These are phyloP conservation scores for Acrobasis repandana DNA, from an alignment of 2,888 invertebrate genomes.

Conservation along the genomic window DNA sequence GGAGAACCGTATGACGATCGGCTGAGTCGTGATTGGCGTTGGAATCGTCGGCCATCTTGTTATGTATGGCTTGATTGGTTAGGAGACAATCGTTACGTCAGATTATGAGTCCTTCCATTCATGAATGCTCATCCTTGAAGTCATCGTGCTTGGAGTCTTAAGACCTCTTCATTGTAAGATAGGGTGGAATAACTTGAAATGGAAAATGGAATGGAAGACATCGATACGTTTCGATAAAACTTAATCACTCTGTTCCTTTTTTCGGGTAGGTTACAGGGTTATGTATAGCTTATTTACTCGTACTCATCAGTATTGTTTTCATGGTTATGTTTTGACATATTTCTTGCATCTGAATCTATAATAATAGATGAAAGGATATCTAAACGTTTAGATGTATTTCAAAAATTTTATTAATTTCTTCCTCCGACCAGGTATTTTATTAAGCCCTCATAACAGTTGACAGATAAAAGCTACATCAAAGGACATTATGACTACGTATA, in stretches of 20 bases:
- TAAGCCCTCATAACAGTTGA: not conserved
- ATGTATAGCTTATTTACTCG: no score
- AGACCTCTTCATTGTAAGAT: not conserved
- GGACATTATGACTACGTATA: conserved; percentile 71
- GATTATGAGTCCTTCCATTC: conserved; percentile 54
- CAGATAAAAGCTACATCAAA: conserved; percentile 52
- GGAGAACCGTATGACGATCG: conserved; percentile 69
- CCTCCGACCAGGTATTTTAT: not conserved
- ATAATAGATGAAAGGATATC: no score
- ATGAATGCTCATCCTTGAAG: conserved; percentile 31
- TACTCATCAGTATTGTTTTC: no score
- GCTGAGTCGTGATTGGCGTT: conserved; percentile 70
- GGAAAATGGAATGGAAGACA: no score
- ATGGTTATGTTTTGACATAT: no score
- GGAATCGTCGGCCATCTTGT: conserved; percentile 71
- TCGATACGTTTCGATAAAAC: no score
- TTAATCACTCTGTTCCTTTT: no score
- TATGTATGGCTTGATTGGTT: conserved; percentile 55
- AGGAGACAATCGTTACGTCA: conserved; percentile 49
- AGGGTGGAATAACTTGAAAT: not conserved
- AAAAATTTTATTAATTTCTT: not conserved
- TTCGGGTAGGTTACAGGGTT: no score
- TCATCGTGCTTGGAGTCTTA: conserved; percentile 15
- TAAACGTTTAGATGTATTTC: no score
- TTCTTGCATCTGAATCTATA: no score